Evolutionary conservation across 1,140 invertebrate species (phyloP).

Genomic region (Hyphantria cunea): DNA sequence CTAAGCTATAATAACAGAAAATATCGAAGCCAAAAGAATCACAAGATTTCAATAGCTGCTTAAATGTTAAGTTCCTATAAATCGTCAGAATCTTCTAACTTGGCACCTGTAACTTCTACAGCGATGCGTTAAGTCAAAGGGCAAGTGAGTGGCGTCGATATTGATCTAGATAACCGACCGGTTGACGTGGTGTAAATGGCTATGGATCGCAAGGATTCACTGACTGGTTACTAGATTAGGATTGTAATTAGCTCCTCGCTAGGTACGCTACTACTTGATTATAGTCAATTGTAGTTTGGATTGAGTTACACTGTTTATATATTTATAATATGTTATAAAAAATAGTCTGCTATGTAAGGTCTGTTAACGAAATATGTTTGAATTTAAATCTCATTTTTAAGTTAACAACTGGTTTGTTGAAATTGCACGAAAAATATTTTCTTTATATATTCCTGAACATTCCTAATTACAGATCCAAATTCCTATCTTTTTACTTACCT

Average conservation of each 20-base stretch:
- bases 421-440: too few species aligned
- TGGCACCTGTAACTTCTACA: slow-evolving; percentile 5
- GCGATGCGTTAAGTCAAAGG: slow-evolving; percentile 52
- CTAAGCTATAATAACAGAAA: too few species aligned
- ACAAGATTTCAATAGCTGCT: too few species aligned
- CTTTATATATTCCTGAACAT: too few species aligned
- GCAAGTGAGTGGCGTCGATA: slow-evolving; percentile 61
- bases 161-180: slow-evolving; percentile 45
- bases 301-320: too few species aligned
- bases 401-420: too few species aligned
- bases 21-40: neutral
- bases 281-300: neutral
- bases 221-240: neutral
- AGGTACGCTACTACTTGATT: neutral
- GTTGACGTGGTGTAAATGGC: slow-evolving; percentile 24
- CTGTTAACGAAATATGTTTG: too few species aligned
- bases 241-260: neutral
- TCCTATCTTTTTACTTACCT: too few species aligned
- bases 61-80: neutral
- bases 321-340: too few species aligned
- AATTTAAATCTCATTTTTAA: too few species aligned
- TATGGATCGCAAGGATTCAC: slow-evolving; percentile 32
- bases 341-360: too few species aligned
- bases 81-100: neutral
- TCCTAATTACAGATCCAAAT: too few species aligned